A percentile compares a stretch with the other conserved stretches of the same genome.
Evolutionary conservation across 2,797 vertebrate species (phyloP).

Genomic region (Etheostoma perlongum): DNA sequence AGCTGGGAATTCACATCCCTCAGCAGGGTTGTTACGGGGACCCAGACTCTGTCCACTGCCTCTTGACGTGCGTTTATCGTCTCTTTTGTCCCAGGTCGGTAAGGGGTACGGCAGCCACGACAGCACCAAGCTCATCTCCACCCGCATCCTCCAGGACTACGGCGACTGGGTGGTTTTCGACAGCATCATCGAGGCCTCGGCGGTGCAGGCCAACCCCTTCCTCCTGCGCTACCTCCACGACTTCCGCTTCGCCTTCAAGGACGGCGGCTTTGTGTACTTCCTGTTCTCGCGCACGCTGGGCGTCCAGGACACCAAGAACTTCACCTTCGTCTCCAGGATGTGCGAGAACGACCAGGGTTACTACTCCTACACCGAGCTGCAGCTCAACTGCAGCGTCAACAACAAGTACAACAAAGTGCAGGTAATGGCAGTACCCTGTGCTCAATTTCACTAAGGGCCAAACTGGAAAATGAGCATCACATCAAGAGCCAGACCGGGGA

Average conservation of each 20-base stretch:
- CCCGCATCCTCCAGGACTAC: constrained; percentile 87
- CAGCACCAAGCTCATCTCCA: constrained; percentile 95
- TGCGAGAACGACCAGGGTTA: constrained; percentile 91
- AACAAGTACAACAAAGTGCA: constrained; percentile 82
- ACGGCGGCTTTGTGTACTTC: constrained; percentile 90
- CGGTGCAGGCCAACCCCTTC: constrained; percentile 90
- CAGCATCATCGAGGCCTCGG: constrained; percentile 91
- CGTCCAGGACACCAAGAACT: constrained; percentile 85
- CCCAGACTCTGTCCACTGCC: neutral
- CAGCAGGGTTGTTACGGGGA: too few species aligned
- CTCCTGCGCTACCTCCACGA: constrained; percentile 87
- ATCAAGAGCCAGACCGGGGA: too few species aligned
- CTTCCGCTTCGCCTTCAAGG: constrained; percentile 92
- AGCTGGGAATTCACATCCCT: too few species aligned
- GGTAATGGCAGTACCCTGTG: constrained; percentile 30
- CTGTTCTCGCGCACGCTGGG: constrained; percentile 91
- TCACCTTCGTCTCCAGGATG: constrained; percentile 91
- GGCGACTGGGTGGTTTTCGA: constrained; percentile 90
- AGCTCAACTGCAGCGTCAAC: constrained; percentile 86
- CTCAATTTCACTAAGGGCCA: too few species aligned
- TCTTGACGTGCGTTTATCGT: neutral
- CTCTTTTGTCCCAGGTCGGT: constrained; percentile 75
- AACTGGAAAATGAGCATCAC: too few species aligned
- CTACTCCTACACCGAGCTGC: constrained; percentile 95
- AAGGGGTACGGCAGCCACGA: constrained; percentile 92